A percentile compares a stretch with the other conserved stretches of the same genome.
Evolutionary conservation across 1,140 invertebrate species (phyloP).

Genomic region (Meteorus sp.): DNA sequence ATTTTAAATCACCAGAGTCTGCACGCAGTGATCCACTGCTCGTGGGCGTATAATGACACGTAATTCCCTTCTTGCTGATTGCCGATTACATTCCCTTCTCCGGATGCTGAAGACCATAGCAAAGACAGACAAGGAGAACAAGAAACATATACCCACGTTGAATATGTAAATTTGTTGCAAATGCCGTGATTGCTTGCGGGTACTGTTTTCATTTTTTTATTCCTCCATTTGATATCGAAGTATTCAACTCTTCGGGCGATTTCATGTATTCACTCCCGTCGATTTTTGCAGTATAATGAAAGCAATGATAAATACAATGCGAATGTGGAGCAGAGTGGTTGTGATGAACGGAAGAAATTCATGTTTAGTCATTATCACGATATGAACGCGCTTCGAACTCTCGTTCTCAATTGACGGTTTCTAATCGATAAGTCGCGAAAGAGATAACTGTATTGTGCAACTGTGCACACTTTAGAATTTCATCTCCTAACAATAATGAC

Average conservation of each 20-base stretch:
- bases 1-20: constrained; percentile 24
- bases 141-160: neutral
- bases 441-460: neutral
- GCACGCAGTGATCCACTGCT: constrained; percentile 12
- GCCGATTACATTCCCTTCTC: constrained; percentile 10
- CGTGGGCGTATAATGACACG: constrained; percentile 27
- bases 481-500: constrained; percentile 26
- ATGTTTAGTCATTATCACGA: no score
- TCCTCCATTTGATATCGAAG: no score
- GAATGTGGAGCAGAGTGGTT: no score
- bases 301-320: no score
- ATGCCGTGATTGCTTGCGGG: constrained; percentile 19
- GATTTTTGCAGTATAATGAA: neutral
- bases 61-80: constrained; percentile 21
- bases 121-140: neutral
- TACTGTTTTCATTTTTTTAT: neutral
- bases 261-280: no score
- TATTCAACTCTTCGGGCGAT: no score
- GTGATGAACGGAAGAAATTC: no score
- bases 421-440: no score
- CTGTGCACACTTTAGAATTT: neutral
- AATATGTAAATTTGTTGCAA: constrained; percentile 24
- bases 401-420: no score
- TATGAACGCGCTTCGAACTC: no score
- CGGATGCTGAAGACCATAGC: no score